These are phyloP conservation scores for Melanotus villosus DNA, from an alignment of 2,888 invertebrate genomes.

Conservation along the genomic window DNA sequence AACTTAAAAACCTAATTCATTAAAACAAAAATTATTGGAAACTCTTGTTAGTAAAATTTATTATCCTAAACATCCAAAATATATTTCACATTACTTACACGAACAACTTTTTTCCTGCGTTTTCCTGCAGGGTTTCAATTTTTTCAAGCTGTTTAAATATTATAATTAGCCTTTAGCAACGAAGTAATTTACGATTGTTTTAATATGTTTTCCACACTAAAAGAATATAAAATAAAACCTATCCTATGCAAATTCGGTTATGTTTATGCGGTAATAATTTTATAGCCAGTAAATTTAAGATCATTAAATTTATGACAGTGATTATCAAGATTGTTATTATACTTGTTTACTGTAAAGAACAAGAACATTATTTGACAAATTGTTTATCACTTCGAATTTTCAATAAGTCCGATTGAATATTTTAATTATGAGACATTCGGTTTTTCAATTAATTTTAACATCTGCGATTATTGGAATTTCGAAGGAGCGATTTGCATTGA, in stretches of 20 bases:
- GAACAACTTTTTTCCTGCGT: neutral
- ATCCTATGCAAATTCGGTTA: conserved; percentile 21
- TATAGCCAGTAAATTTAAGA: conserved; percentile 24
- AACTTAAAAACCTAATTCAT: too few species aligned
- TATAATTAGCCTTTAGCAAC: neutral
- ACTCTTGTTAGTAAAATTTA: too few species aligned
- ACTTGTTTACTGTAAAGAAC: conserved; percentile 9
- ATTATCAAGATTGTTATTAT: conserved; percentile 15
- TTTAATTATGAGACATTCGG: too few species aligned
- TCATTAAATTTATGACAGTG: conserved; percentile 18
- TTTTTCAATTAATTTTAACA: too few species aligned
- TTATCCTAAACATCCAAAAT: too few species aligned
- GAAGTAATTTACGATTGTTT: conserved; percentile 22
- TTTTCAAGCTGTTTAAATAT: neutral
- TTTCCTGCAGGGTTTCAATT: neutral
- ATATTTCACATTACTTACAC: too few species aligned
- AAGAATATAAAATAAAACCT: neutral
- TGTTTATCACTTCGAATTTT: neutral
- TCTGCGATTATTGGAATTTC: too few species aligned
- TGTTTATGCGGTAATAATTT: conserved; percentile 24
- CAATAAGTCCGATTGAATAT: too few species aligned
- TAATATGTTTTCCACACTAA: conserved; percentile 9
- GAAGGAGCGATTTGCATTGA: too few species aligned
- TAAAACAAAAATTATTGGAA: too few species aligned
- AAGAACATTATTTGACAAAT: conserved; percentile 20